Base-by-base conservation (phyloP, 2,888 invertebrate genomes). In the Hypercompe scribonia region DNA sequence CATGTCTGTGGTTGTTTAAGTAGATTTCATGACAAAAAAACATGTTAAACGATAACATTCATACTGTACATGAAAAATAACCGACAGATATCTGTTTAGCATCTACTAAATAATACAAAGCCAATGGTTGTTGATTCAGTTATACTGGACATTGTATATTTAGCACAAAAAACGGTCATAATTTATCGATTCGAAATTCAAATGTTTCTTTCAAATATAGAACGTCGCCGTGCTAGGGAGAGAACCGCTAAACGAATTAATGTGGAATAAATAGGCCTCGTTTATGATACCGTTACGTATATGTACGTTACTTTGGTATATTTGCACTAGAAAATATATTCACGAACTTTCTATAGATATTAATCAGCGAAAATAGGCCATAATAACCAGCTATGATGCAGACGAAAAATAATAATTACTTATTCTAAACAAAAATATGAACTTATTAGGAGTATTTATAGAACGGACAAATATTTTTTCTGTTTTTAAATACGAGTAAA, bases 151-250 rank as follows among this genome's bases (percentile, higher is more conserved):
- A 86, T 79, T 89, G 88, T 88, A 91, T 92, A 92, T 92, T 93
- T 90, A 93, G 90, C 87, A 89, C 91, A 86, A 85, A 72, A 88
- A 91, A 90, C 90, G 88, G 89, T 88, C 83, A 78, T 80, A 79
- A 82, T 81, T 81, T 77, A 80, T 68, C 78, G 74, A 90, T 92
- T 89, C 87, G 90, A 92, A 94, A 89, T 93, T 92, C 87, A 91
- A 93, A 93, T 93, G 74, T 70, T 72, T 77, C 68, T 78, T 86
- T 90, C 84, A 89, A 92, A 91, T 90, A 90, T 85, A 85, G 81
- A 81, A 77, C 81, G 76, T 79, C 84, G 81, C 75, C 77, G 77
- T 79, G 76, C 76, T 78, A 73, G 73, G 80, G 76, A 77, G 80
- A 75, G 83, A 80, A 89, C 91, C 89, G 92, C 87, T 90, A 88